Conservation (phyloP, 2,113 vertebrate species). For the Gnathonemus longibarbis region DNA sequence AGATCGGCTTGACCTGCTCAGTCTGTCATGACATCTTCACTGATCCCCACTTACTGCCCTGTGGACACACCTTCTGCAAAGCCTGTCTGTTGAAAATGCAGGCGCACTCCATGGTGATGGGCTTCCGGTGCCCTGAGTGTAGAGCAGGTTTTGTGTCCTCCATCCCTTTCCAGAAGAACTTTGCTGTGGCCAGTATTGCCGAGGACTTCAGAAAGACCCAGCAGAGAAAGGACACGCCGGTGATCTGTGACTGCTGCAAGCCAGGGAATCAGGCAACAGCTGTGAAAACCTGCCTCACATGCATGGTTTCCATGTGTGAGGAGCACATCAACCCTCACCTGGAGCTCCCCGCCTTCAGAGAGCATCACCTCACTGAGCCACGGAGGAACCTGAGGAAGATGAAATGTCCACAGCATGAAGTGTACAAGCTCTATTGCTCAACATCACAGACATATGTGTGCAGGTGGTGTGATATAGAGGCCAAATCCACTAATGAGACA, state of each 20-base stretch:
- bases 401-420: constrained; percentile 45
- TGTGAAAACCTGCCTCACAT: constrained; percentile 45
- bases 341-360: constrained; percentile 38
- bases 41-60: constrained; percentile 50
- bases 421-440: constrained; percentile 45
- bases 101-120: constrained; percentile 16
- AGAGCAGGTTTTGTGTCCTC: constrained; percentile 22
- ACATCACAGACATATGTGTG: constrained; percentile 44
- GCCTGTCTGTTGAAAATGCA: constrained; percentile 41
- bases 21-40: constrained; percentile 53
- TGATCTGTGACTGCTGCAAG: constrained; percentile 44
- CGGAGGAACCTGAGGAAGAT: constrained; percentile 33
- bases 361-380: constrained; percentile 42
- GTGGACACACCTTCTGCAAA: constrained; percentile 53
- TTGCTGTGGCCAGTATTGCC: constrained; percentile 39
- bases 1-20: constrained; percentile 47
- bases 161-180: constrained; percentile 38
- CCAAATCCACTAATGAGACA: constrained; percentile 23
- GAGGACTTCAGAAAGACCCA: constrained; percentile 39
- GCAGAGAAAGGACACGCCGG: constrained; percentile 17
- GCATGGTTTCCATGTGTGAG: constrained; percentile 48
- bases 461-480: constrained; percentile 39
- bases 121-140: constrained; percentile 49
- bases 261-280: constrained; percentile 19
- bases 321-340: constrained; percentile 42